Conservation (phyloP, 2,113 vertebrate species). For the Istiophorus platypterus region DNA sequence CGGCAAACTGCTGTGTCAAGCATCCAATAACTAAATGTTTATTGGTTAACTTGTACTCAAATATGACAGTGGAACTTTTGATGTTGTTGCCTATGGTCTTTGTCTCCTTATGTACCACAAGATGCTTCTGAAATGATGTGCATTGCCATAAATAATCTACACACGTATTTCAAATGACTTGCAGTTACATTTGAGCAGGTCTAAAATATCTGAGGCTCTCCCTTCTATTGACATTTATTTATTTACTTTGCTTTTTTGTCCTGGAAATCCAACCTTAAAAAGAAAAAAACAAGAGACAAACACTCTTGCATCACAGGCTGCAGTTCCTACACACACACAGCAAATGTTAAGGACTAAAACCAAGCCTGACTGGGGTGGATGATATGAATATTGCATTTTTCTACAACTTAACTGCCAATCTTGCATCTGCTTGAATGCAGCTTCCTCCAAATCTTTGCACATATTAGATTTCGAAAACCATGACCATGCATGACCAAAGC, state of each 20-base stretch:
- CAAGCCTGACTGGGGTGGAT: slow-evolving; percentile 22
- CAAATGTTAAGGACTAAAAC: slow-evolving; percentile 30
- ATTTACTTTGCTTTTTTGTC: slow-evolving; percentile 31
- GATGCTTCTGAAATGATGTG: slow-evolving; percentile 56
- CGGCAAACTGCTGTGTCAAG: slow-evolving; percentile 38
- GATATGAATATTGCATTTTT: slow-evolving; percentile 64
- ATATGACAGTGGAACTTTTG: slow-evolving; percentile 58
- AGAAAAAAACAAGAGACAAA: neutral
- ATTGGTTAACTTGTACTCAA: slow-evolving; percentile 57
- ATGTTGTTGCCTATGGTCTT: slow-evolving; percentile 64
- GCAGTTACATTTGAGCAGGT: slow-evolving; percentile 41
- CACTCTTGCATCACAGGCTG: neutral
- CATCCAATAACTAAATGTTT: slow-evolving; percentile 59
- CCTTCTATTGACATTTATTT: slow-evolving; percentile 34
- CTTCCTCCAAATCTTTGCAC: slow-evolving; percentile 44
- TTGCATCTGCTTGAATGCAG: slow-evolving; percentile 58
- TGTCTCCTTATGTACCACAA: slow-evolving; percentile 45
- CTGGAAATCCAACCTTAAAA: neutral
- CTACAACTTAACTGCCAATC: slow-evolving; percentile 46
- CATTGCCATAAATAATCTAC: slow-evolving; percentile 45
- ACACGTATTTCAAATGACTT: slow-evolving; percentile 43
- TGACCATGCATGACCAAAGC: slow-evolving; percentile 59
- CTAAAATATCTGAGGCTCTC: slow-evolving; percentile 41
- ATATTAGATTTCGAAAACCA: slow-evolving; percentile 25
- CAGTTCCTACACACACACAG: slow-evolving; percentile 29